Percentiles rank a stretch among this genome's conserved stretches.
phyloP scores from a whole-genome alignment of 2,113 vertebrate species.

The Melanotaenia duboulayi region DNA sequence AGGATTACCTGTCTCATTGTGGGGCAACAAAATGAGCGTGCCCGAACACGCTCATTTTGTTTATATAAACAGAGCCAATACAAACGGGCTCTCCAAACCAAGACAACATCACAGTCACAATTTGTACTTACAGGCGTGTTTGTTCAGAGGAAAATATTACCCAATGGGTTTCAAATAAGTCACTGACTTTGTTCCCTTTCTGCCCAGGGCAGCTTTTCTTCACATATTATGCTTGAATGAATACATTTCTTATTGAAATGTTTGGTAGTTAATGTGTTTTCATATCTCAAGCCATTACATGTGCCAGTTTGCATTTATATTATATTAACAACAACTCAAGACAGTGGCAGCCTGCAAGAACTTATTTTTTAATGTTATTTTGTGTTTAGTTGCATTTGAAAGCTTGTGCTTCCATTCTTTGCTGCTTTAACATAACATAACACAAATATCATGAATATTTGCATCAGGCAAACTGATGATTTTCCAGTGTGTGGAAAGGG shows the following conservation, averaged over 20 bases:
- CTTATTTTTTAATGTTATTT: neutral
- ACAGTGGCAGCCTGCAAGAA: neutral
- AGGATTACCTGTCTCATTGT: slow-evolving; percentile 53
- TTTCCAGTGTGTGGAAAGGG: neutral
- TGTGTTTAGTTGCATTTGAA: too few relatives aligned
- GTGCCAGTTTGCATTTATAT: slow-evolving; percentile 20
- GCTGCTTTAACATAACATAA: neutral
- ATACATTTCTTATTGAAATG: slow-evolving; percentile 39
- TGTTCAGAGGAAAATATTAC: slow-evolving; percentile 29
- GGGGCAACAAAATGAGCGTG: slow-evolving; percentile 31
- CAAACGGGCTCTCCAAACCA: slow-evolving; percentile 17
- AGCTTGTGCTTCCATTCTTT: neutral
- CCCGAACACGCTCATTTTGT: slow-evolving; percentile 12
- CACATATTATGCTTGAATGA: slow-evolving; percentile 33
- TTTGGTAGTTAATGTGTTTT: slow-evolving; percentile 31
- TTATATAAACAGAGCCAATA: slow-evolving; percentile 35
- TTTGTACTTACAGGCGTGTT: slow-evolving; percentile 37
- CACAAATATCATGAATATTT: too few relatives aligned
- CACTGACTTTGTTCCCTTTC: slow-evolving; percentile 44
- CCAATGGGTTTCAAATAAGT: slow-evolving; percentile 48
- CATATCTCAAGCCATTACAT: slow-evolving; percentile 43
- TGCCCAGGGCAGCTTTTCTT: slow-evolving; percentile 36
- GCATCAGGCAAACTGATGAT: neutral
- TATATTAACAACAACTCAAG: slow-evolving; percentile 21
- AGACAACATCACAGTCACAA: slow-evolving; percentile 38